phyloP scores from a whole-genome alignment of 2,113 vertebrate genomes.

The Siniperca chuatsi region DNA sequence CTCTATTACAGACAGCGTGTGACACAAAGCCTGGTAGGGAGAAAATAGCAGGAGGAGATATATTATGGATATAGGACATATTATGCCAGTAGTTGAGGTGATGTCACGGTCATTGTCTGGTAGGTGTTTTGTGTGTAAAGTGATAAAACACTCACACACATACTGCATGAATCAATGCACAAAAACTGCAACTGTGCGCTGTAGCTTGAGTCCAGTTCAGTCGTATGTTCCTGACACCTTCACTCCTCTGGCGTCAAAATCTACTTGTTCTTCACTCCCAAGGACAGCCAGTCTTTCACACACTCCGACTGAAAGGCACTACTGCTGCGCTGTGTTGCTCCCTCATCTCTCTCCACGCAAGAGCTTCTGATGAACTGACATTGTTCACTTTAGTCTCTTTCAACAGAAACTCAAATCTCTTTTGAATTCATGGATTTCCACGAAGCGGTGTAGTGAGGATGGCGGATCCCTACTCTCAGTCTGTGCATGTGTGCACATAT shows the following conservation, averaged over 20 bases:
- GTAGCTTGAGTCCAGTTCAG: neutral
- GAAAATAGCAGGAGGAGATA: neutral
- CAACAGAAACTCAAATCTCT: neutral
- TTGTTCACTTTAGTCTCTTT: neutral
- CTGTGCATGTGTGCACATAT: neutral
- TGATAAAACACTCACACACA: neutral
- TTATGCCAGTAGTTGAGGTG: neutral
- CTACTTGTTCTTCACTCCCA: neutral
- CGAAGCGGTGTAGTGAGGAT: neutral
- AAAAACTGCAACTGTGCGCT: neutral
- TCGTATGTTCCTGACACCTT: slow-evolving; percentile 48
- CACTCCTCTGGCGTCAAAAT: neutral
- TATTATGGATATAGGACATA: neutral
- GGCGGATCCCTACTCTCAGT: neutral
- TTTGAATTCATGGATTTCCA: neutral
- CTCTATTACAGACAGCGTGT: neutral
- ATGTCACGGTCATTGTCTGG: slow-evolving; percentile 6
- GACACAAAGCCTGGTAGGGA: neutral
- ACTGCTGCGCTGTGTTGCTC: neutral
- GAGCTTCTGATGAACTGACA: neutral
- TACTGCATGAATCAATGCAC: neutral
- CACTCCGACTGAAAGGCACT: neutral
- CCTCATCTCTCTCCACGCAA: neutral
- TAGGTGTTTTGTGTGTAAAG: neutral
- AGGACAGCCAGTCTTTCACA: slow-evolving; percentile 28